Base-by-base conservation (phyloP, 2,888 invertebrate genomes). In the Meliscaeva auricollis region DNA sequence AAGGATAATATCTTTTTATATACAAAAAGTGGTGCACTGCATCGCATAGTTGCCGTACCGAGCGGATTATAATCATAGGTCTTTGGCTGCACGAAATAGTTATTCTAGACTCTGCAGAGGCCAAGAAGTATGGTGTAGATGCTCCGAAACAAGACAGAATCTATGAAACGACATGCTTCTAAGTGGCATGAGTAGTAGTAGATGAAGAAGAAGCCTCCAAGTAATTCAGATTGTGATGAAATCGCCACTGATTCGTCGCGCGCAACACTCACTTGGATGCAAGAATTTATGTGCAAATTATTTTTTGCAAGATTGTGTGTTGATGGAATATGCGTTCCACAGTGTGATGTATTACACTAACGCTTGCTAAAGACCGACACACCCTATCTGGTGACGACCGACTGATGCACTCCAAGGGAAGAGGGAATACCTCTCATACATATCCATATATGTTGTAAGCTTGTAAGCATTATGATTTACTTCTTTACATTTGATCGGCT, bases 191-290 rank as follows among this genome's bases (percentile, higher is more conserved):
- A 72, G 52, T 64, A 38, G 32, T 6, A 35, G 38, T 38, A 13
- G 38, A 38, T 3, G 38, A 38, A 3, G 38, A 38, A 64, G 66
- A 20, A 66, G 72, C 52, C 69, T 56, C 20, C 22, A 38, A 66
- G 75, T 70, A 66, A 75, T 84, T 66, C 66, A 70, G 74, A 84
- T 79, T 52, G 74, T 68, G 80, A 75, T 70, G 74, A 66, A 75
- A 80, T 75, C 70, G 75, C 79, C 84, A 84, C 84, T 62, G 84
- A 80, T 73, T 68, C 78, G 78, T 78, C 82, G 83, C 73, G 73
- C 78, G 68, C 48, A 56, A 66, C 66, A 41, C 32, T 17, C 22
- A 20, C 66, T 66, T 38, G 20, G 20, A 66, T 66, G 50, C 50
- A 44, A 46, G 78, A 66, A 79, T 84, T 79, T 79, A 84, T 79